Base-by-base conservation (phyloP, 2,113 vertebrate genomes). In the Chloebia gouldiae region DNA sequence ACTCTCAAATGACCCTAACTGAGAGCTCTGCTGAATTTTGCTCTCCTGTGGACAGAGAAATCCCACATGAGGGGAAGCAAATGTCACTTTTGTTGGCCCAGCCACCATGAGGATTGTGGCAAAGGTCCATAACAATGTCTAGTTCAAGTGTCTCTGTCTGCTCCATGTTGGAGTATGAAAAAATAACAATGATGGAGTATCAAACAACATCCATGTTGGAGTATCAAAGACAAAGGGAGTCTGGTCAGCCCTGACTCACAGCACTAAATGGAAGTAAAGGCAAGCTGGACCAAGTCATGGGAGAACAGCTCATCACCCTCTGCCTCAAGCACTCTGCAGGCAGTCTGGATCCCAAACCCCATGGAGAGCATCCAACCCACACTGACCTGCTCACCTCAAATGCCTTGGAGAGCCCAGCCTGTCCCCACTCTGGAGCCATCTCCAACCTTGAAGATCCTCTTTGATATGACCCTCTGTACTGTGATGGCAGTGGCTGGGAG, bases 221-320 rank as follows among this genome's bases (percentile, higher is more conserved):
- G 33, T 59, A 96, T 50, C 88, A 94, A 92, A 93, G 86, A 64
- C 71, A 73, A 82, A 86, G 64, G 60, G 76, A 93, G 77, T 81
- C 51, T 82, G 88, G 80, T 63, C 64, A 88, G 79, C 68, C 82
- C 71, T 92, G 92, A 95, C 88, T 92, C 94, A 92, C 50, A 14
- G 40, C 39, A 17, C 21, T 47, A 61, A 81, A 78, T 51, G 47
- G 88, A 90, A 93, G 91, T 59, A 78, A 54, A 86, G 90, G 72
- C 82, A 90, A 92, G 76, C 64, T 63, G 83, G 72, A 64, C 89
- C 68, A 88, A 77, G 77, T 69, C 86, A 94, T 0, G 2, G 59
- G 71, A 95, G 64, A 66, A 94, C 71, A 92, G 71, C 76, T 96
- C 92, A 92, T 1, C 3, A 45, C 70, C 25, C 75, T 66, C 77